These are phyloP conservation scores for Cylas formicarius DNA, from an alignment of 1,140 invertebrate genomes.

Conservation along the genomic window DNA sequence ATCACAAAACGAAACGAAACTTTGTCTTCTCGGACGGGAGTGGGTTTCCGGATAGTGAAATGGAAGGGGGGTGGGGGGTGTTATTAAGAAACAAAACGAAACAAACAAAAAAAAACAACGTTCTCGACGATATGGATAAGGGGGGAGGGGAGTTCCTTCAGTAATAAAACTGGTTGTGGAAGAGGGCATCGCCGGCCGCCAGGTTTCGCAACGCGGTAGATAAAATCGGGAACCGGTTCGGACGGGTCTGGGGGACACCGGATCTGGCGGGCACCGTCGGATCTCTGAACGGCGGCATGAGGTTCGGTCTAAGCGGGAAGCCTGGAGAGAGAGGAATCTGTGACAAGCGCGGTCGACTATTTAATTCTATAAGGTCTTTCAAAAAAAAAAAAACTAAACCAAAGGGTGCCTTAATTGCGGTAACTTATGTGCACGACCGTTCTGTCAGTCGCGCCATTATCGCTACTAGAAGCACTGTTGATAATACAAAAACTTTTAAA, in stretches of 20 bases:
- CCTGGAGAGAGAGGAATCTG: constrained; percentile 22
- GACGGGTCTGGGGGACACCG: constrained; percentile 26
- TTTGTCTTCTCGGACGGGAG: too few species aligned
- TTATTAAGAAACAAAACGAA: constrained; percentile 19
- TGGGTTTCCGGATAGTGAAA: too few species aligned
- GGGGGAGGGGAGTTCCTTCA: constrained; percentile 11
- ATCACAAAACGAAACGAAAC: too few species aligned
- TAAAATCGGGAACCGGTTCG: constrained; percentile 23
- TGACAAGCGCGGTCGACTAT: too few species aligned
- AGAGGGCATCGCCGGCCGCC: constrained; percentile 30
- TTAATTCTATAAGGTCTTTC: too few species aligned
- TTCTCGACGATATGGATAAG: not conserved
- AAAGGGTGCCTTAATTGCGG: too few species aligned
- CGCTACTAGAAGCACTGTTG: too few species aligned
- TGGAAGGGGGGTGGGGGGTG: too few species aligned
- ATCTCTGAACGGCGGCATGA: constrained; percentile 32
- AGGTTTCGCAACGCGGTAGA: constrained; percentile 27
- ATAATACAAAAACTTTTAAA: too few species aligned
- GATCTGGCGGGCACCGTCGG: constrained; percentile 25
- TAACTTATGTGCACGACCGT: too few species aligned
- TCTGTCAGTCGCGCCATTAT: too few species aligned
- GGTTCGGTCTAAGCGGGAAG: constrained; percentile 23
- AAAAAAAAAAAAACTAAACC: too few species aligned
- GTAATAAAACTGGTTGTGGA: constrained; percentile 30
- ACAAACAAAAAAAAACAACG: constrained; percentile 14